phyloP scores from a whole-genome alignment of 2,888 invertebrate species.

The Platypus cylindrus region DNA sequence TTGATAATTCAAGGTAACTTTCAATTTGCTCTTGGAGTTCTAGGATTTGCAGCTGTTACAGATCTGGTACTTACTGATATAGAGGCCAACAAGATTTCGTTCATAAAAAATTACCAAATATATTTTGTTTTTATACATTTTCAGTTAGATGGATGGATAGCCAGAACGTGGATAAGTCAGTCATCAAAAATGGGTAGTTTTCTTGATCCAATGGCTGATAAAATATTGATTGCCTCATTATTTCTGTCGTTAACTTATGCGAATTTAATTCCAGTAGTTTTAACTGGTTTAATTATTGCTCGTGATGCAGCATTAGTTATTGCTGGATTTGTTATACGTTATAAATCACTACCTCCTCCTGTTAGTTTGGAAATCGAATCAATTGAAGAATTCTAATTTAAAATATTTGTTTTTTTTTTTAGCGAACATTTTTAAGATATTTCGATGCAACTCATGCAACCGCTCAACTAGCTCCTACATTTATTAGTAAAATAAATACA shows the following conservation, averaged over 20 bases:
- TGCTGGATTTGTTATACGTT: slow-evolving; percentile 84
- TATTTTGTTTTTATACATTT: slow-evolving; percentile 20
- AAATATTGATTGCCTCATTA: slow-evolving; percentile 79
- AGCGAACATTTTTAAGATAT: slow-evolving; percentile 77
- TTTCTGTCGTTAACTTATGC: slow-evolving; percentile 80
- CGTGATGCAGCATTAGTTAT: slow-evolving; percentile 71
- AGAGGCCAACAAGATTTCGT: background rate
- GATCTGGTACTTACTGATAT: slow-evolving; percentile 61
- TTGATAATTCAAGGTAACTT: slow-evolving; percentile 75
- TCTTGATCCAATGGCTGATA: slow-evolving; percentile 94
- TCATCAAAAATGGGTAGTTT: slow-evolving; percentile 89
- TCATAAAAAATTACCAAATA: background rate
- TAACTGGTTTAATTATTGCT: slow-evolving; percentile 71
- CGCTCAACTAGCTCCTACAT: slow-evolving; percentile 84
- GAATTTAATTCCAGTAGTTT: slow-evolving; percentile 66
- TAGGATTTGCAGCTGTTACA: slow-evolving; percentile 78
- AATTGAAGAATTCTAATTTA: slow-evolving; percentile 14
- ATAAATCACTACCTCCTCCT: slow-evolving; percentile 77
- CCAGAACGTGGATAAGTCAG: slow-evolving; percentile 81
- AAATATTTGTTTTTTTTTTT: slow-evolving; percentile 27
- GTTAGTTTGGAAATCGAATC: slow-evolving; percentile 44
- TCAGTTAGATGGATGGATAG: slow-evolving; percentile 92
- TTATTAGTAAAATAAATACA: slow-evolving; percentile 91
- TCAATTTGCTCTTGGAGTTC: slow-evolving; percentile 64
- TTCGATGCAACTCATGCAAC: slow-evolving; percentile 88